phyloP scores from a whole-genome alignment of 2,797 vertebrate genomes.

The Ficedula albicollis region DNA sequence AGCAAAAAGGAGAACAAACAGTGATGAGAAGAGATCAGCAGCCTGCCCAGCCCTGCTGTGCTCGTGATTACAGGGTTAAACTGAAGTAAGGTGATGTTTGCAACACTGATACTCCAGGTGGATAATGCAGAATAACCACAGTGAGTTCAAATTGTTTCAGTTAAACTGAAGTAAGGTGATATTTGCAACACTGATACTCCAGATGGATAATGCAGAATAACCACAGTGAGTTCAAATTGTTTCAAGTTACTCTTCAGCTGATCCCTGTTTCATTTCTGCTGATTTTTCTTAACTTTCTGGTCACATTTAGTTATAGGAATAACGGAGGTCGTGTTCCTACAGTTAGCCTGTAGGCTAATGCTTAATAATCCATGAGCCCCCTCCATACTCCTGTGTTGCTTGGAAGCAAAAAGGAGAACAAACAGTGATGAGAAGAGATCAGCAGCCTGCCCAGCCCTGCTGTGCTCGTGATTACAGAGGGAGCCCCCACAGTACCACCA shows the following conservation, averaged over 20 bases:
- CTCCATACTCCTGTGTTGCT: not conserved
- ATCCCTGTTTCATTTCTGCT: not conserved
- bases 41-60: too few species aligned
- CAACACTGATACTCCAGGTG: too few species aligned
- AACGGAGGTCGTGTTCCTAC: not conserved
- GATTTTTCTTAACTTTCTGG: not conserved
- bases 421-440: not conserved
- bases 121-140: too few species aligned
- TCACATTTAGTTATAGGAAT: not conserved
- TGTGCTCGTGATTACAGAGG: rapidly evolving
- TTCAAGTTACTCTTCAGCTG: not conserved
- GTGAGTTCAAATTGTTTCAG: too few species aligned
- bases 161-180: not conserved
- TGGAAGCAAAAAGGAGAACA: not conserved
- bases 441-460: not conserved
- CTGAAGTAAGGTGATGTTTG: too few species aligned
- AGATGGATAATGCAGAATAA: not conserved
- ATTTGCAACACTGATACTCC: not conserved
- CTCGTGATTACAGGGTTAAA: too few species aligned
- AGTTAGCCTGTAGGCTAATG: not conserved
- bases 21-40: too few species aligned
- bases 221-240: not conserved
- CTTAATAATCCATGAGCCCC: not conserved
- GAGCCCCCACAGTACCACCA: not conserved
- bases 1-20: too few species aligned